phyloP scores from a whole-genome alignment of 2,888 invertebrate genomes.

The Leistus spinibarbis region DNA sequence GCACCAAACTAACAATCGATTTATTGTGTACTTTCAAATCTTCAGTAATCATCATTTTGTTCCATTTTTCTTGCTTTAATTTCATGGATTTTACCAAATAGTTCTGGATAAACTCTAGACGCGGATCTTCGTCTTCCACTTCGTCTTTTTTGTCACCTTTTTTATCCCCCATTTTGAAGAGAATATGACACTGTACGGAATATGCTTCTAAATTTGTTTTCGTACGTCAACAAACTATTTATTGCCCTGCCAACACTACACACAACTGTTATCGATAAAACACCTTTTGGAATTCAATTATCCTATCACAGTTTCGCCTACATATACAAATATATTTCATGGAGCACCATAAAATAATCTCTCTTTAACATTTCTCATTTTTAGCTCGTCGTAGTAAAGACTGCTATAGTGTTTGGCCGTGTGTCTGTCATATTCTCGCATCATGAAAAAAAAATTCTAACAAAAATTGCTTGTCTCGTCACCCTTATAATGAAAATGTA shows the following conservation, averaged over 20 bases:
- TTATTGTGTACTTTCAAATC: conserved; percentile 67
- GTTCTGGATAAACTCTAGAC: conserved; percentile 79
- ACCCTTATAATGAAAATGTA: too few relatives aligned
- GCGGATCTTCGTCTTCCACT: conserved; percentile 65
- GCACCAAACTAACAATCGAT: not conserved
- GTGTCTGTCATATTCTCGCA: too few relatives aligned
- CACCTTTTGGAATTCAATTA: not conserved
- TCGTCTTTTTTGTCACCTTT: not conserved
- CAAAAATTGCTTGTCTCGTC: too few relatives aligned
- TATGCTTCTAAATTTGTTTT: conserved; percentile 1
- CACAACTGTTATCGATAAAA: conserved; percentile 29
- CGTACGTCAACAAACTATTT: conserved; percentile 24
- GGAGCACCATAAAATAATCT: too few relatives aligned
- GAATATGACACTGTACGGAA: not conserved
- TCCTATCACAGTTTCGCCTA: too few relatives aligned
- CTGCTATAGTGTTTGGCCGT: too few relatives aligned
- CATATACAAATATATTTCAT: too few relatives aligned
- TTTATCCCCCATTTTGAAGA: conserved; percentile 23
- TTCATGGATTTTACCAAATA: conserved; percentile 75
- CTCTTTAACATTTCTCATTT: too few relatives aligned
- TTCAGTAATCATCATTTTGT: conserved; percentile 75
- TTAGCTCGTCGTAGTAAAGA: too few relatives aligned
- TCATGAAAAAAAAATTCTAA: too few relatives aligned
- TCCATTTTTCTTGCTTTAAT: conserved; percentile 87
- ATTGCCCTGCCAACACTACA: conserved; percentile 26